These are phyloP conservation scores for Clarias gariepinus DNA, from an alignment of 2,113 vertebrate species.

Conservation along the genomic window DNA sequence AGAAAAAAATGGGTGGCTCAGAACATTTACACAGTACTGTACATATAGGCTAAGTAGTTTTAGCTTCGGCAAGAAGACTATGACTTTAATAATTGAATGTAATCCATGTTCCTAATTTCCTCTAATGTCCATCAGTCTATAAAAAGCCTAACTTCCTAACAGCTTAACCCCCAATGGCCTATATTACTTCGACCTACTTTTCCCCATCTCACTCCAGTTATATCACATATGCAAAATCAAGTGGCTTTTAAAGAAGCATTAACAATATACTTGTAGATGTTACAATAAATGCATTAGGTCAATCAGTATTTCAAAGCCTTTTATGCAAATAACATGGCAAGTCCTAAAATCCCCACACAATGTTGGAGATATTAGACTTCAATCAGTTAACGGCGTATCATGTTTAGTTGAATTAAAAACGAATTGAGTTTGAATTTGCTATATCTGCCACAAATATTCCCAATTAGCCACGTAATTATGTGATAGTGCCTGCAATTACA, in stretches of 20 bases:
- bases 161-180: background rate
- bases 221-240: conserved; percentile 33
- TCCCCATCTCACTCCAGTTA: conserved; percentile 7
- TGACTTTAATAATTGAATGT: background rate
- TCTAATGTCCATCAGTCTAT: background rate
- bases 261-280: background rate
- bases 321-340: conserved; percentile 98
- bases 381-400: conserved; percentile 89
- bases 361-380: conserved; percentile 98
- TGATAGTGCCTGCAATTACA: conserved; percentile 99
- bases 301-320: conserved; percentile 96
- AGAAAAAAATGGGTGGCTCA: too few relatives aligned
- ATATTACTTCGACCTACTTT: background rate
- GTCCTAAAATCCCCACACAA: conserved; percentile 98
- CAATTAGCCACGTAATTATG: conserved; percentile 99
- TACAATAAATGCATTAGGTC: conserved; percentile 96
- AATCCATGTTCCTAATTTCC: conserved; percentile 26
- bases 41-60: background rate
- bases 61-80: background rate
- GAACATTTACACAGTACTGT: too few relatives aligned
- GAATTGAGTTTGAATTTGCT: conserved; percentile 99
- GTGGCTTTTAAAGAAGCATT: conserved; percentile 33
- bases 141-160: background rate
- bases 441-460: conserved; percentile 99
- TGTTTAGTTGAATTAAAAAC: conserved; percentile 96